Base-by-base conservation (phyloP, 2,797 vertebrate species). In the Muscicapa comitata region DNA sequence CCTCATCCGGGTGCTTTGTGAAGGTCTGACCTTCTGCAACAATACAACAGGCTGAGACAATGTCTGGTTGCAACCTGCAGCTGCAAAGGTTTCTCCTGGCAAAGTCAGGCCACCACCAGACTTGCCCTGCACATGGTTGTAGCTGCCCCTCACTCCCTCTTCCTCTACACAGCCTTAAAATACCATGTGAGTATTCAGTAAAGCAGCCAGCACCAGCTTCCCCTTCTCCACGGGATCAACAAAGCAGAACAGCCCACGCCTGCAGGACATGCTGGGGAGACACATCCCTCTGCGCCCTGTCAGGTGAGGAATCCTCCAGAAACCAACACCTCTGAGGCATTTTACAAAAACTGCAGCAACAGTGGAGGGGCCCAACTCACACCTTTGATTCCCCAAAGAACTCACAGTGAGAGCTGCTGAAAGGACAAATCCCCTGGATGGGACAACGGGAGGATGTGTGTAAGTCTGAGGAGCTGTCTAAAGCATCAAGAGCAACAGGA, bases 41-140 rank as follows among this genome's bases (percentile, higher is more conserved):
- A 13, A 37, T 0, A 14, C 75, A 79, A n/a, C 75, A 80, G 19
- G 53, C 19, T 40, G 53, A 76, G 55, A 37, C 13, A 25, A 72
- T 1, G 40, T 6, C 77, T 26, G 38, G 26, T 2, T 45, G 50
- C 19, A 53, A 43, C 17, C 6, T 33, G 21, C 21, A 71, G 62
- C 45, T 40, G 21, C 6, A 9, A 68, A 80, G 53, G 43, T 47
- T 58, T 37, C 71, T 65, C 50, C 58, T 25, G 54, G 45, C 40
- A 67, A 50, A 80, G 67, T 7, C 66, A 63, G 59, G 53, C 31
- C 65, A 17, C 15, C 18, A 18, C 25, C 68, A 73, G 59, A 23
- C 6, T 8, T 11, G 57, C 31, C 8, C 37, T 31, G 33, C 18
- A 20, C 0, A 1, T 1, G 11, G 43, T 0, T 50, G 45, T 3